These are phyloP conservation scores for Girardinus metallicus DNA, from an alignment of 2,797 vertebrate genomes.

Conservation along the genomic window DNA sequence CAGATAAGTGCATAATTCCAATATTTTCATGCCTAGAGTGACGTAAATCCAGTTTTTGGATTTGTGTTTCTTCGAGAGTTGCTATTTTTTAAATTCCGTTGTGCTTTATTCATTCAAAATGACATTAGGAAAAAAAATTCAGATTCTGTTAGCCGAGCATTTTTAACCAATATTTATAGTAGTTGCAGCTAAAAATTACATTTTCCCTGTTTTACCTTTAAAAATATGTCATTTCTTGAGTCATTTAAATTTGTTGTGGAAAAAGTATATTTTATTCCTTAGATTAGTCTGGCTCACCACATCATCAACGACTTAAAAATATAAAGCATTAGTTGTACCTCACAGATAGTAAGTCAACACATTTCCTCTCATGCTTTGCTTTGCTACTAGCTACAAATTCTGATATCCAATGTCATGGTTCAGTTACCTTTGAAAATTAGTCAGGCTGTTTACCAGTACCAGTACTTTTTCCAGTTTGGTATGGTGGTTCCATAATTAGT, in stretches of 20 bases:
- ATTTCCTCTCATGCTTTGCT: neutral
- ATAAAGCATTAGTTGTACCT: neutral
- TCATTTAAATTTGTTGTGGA: neutral
- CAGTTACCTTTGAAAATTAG: neutral
- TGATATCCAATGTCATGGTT: neutral
- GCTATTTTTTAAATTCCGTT: too few relatives aligned
- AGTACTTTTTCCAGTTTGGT: neutral
- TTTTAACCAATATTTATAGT: neutral
- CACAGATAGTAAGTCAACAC: neutral
- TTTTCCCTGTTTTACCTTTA: neutral
- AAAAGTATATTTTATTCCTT: neutral
- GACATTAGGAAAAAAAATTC: too few relatives aligned
- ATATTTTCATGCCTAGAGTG: too few relatives aligned
- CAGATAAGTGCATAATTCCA: neutral
- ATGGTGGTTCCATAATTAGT: neutral
- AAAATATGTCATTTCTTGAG: neutral
- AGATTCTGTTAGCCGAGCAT: neutral
- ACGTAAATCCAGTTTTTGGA: too few relatives aligned
- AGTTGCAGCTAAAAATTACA: neutral
- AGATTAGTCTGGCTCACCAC: neutral
- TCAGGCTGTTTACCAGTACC: neutral
- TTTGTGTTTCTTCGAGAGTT: too few relatives aligned
- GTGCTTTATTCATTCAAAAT: too few relatives aligned
- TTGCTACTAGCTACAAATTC: neutral
- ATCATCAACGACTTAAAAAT: neutral